Conservation (phyloP, 2,888 invertebrate species). For the Eurytoma californica region DNA sequence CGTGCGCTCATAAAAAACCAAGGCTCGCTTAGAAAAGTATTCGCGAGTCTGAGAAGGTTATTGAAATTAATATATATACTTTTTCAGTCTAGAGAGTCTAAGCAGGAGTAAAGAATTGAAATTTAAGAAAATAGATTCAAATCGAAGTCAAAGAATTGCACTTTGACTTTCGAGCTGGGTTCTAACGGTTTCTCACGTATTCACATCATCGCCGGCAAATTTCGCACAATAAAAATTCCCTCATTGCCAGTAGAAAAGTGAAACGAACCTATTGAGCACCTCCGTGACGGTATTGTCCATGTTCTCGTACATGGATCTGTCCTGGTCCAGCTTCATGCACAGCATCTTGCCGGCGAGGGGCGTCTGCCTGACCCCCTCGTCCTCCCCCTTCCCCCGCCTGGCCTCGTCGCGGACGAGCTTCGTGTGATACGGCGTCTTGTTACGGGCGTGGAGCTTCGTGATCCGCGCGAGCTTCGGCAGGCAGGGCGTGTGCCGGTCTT, state of each 20-base stretch:
- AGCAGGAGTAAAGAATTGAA: too few species aligned
- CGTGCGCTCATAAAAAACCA: too few species aligned
- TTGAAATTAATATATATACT: too few species aligned
- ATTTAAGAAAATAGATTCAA: too few species aligned
- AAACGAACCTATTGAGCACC: constrained; percentile 65
- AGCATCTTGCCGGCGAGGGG: constrained; percentile 69
- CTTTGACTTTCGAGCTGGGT: too few species aligned
- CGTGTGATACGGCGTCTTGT: constrained; percentile 69
- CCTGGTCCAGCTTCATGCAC: constrained; percentile 68
- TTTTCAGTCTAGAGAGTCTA: too few species aligned
- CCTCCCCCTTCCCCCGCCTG: neutral
- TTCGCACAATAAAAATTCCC: too few species aligned
- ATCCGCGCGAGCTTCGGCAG: constrained; percentile 69
- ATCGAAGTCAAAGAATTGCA: too few species aligned
- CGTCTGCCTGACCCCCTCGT: constrained; percentile 60
- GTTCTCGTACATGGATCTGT: constrained; percentile 66
- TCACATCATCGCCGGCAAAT: too few species aligned
- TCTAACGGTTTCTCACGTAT: too few species aligned
- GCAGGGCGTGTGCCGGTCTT: constrained; percentile 7
- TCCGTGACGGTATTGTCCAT: constrained; percentile 70
- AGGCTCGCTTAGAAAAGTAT: too few species aligned
- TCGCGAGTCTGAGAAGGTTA: too few species aligned
- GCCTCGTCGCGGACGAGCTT: constrained; percentile 54
- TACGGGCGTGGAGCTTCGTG: constrained; percentile 68
- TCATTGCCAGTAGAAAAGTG: neutral